phyloP scores from a whole-genome alignment of 2,113 vertebrate genomes.

The Loxodonta africana region DNA sequence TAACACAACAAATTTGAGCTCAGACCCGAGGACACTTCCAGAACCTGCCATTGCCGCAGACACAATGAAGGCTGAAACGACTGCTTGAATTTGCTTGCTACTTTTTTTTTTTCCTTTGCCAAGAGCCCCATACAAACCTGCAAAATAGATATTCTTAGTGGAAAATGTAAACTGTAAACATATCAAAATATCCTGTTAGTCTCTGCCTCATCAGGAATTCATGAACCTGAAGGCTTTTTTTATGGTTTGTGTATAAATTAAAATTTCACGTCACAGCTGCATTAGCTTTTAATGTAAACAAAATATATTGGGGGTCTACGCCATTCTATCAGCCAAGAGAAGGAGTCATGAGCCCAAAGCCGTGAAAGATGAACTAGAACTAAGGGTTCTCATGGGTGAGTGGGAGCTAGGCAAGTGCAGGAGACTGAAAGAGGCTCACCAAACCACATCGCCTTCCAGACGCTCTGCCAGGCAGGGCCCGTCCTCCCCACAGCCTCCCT shows the following conservation, averaged over 20 bases:
- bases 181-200: constrained; percentile 81
- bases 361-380: not conserved
- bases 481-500: not conserved
- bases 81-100: constrained; percentile 61
- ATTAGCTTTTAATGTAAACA: constrained; percentile 86
- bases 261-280: constrained; percentile 86
- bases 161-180: constrained; percentile 85
- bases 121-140: constrained; percentile 57
- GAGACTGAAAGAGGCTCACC: not conserved
- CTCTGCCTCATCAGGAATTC: constrained; percentile 87
- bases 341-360: constrained; percentile 67
- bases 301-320: constrained; percentile 80
- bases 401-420: not conserved
- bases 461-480: not conserved
- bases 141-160: constrained; percentile 74
- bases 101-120: constrained; percentile 41
- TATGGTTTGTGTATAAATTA: constrained; percentile 89
- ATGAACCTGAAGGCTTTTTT: constrained; percentile 87
- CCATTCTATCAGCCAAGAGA: constrained; percentile 32
- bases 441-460: not conserved
- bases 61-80: constrained; percentile 60
- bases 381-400: not conserved
- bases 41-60: constrained; percentile 56
- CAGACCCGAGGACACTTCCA: constrained; percentile 65
- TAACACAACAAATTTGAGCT: constrained; percentile 62